These are phyloP conservation scores for Venturia canescens DNA, from an alignment of 1,140 invertebrate genomes.

Conservation along the genomic window DNA sequence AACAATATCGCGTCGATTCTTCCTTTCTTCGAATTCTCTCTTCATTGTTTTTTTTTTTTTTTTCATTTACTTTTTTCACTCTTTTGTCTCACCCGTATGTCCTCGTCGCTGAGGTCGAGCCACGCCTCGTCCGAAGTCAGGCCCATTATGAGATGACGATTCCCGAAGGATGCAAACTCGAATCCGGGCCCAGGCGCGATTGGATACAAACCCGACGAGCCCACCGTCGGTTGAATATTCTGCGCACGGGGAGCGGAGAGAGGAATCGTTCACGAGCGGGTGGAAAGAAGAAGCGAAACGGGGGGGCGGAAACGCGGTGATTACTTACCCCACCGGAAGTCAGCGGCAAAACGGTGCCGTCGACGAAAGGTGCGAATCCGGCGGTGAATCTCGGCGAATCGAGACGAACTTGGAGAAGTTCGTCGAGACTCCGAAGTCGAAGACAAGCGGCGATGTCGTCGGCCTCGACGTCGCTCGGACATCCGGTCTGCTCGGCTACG, in stretches of 20 bases:
- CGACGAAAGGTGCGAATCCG: constrained; percentile 93
- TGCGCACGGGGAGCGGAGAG: too few species aligned
- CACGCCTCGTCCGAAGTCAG: constrained; percentile 81
- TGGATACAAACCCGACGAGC: constrained; percentile 72
- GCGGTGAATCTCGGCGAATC: constrained; percentile 89
- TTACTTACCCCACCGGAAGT: constrained; percentile 66
- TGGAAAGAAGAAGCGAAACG: too few species aligned
- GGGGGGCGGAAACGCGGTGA: too few species aligned
- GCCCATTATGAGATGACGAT: constrained; percentile 86
- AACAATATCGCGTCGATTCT: constrained; percentile 64
- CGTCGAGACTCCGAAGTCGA: constrained; percentile 83
- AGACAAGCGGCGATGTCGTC: constrained; percentile 92
- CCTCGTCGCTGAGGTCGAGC: constrained; percentile 72
- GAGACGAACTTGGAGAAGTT: constrained; percentile 84
- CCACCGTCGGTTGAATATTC: constrained; percentile 73
- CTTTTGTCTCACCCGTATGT: constrained; percentile 66
- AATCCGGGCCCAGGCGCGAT: constrained; percentile 78
- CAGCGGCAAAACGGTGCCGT: constrained; percentile 85
- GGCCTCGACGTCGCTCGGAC: constrained; percentile 85
- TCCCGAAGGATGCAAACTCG: constrained; percentile 90
- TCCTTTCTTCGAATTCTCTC: background rate
- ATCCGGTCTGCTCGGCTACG: constrained; percentile 87
- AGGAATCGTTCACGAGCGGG: too few species aligned
- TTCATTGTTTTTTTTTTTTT: too few species aligned
- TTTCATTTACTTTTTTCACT: too few species aligned